Percentiles rank a stretch among this genome's conserved stretches.
phyloP scores from a whole-genome alignment of 2,113 vertebrate genomes.

The Gobio gobio region DNA sequence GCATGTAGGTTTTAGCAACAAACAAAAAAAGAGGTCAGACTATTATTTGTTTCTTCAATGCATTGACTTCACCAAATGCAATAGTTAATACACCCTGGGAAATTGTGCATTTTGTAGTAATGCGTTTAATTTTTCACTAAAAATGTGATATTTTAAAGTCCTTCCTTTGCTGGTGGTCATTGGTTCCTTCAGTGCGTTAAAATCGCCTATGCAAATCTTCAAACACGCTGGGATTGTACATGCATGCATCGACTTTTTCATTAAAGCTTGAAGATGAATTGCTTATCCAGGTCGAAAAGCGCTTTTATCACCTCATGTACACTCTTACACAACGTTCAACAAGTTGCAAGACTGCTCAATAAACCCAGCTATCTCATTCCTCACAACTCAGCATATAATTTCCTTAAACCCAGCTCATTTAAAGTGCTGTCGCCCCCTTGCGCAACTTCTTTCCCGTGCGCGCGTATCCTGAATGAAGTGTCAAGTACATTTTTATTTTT shows the following conservation, averaged over 20 bases:
- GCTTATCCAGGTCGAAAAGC: constrained; percentile 62
- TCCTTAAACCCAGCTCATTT: constrained; percentile 68
- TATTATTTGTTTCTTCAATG: neutral
- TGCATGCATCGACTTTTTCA: constrained; percentile 47
- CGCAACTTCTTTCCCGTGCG: neutral
- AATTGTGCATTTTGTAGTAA: neutral
- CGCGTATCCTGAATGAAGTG: constrained; percentile 9
- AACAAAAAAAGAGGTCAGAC: neutral
- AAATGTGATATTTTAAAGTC: neutral
- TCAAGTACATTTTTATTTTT: neutral
- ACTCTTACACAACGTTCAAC: constrained; percentile 74
- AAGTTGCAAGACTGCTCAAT: constrained; percentile 74
- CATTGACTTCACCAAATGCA: neutral
- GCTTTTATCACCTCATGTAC: constrained; percentile 56
- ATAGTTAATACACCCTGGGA: neutral
- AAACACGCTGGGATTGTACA: neutral
- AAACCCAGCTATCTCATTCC: constrained; percentile 69
- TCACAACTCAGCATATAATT: constrained; percentile 73
- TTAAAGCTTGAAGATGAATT: constrained; percentile 59
- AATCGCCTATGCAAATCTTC: neutral
- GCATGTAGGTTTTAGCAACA: no score
- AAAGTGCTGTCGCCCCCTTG: constrained; percentile 76
- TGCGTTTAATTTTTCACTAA: neutral
- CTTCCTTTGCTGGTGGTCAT: neutral
- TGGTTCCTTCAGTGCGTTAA: neutral